phyloP scores from a whole-genome alignment of 2,113 vertebrate genomes.

The Ellobius talpinus region DNA sequence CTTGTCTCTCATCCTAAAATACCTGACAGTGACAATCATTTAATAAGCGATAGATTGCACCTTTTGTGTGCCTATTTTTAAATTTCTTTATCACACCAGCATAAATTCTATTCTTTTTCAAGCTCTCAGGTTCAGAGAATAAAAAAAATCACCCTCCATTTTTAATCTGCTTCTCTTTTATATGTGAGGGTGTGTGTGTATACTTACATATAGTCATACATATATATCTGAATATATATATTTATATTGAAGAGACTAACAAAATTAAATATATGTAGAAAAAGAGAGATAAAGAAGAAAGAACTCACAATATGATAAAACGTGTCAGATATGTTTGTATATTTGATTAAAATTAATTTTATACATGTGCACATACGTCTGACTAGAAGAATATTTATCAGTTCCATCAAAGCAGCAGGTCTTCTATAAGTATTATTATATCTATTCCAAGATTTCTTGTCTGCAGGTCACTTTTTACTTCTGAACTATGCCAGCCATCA shows the following conservation, averaged over 20 bases:
- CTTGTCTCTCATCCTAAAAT: not conserved
- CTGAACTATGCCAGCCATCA: not conserved
- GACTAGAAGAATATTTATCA: not conserved
- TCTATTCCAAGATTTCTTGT: slow-evolving; percentile 22
- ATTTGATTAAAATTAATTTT: not conserved
- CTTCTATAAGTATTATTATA: not conserved
- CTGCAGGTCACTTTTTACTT: not conserved
- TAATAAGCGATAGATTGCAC: not conserved
- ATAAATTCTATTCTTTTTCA: slow-evolving; percentile 3
- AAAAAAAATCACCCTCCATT: not conserved
- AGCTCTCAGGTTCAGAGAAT: not conserved
- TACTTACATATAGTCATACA: not conserved
- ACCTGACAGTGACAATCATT: not conserved
- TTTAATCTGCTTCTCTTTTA: not conserved
- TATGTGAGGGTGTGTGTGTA: not conserved
- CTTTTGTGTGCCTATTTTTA: slow-evolving; percentile 16
- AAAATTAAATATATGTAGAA: not conserved
- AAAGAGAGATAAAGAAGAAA: not conserved
- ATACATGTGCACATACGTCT: not conserved
- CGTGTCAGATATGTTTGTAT: not conserved
- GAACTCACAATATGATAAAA: not conserved
- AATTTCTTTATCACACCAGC: not conserved
- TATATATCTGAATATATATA: not conserved
- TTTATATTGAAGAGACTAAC: not conserved
- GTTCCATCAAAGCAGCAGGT: not conserved